Percentiles rank a stretch among this genome's conserved stretches.
These are phyloP conservation scores for Pharmacophagus antenor DNA, from an alignment of 2,888 invertebrate genomes.

Conservation along the genomic window DNA sequence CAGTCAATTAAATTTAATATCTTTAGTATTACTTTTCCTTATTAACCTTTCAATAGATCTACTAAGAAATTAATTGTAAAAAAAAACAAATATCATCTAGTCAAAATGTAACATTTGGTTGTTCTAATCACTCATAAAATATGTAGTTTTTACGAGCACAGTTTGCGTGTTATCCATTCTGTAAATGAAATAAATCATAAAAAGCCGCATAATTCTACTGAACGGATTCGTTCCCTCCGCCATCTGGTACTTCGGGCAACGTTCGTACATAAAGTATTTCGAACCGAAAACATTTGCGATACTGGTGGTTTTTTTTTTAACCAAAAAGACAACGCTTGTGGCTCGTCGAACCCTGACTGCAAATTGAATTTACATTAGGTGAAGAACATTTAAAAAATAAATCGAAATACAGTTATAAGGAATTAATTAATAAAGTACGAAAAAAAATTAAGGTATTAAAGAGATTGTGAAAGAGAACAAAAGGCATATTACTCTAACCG, in stretches of 20 bases:
- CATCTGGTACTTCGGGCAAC: slow-evolving; percentile 17
- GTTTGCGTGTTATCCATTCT: slow-evolving; percentile 7
- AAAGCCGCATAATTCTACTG: slow-evolving; percentile 10
- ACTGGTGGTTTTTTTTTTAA: not conserved
- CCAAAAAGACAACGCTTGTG: not conserved
- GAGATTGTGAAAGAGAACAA: too few relatives aligned
- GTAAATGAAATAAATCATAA: slow-evolving; percentile 21
- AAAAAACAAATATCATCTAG: not conserved
- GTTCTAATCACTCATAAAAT: slow-evolving; percentile 7
- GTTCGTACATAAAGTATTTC: not conserved
- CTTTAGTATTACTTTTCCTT: too few relatives aligned
- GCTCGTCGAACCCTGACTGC: not conserved
- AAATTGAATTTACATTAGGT: not conserved
- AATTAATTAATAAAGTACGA: too few relatives aligned
- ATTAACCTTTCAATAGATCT: too few relatives aligned
- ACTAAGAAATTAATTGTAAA: too few relatives aligned
- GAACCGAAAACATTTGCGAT: not conserved
- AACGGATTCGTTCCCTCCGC: slow-evolving; percentile 16
- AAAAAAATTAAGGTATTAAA: too few relatives aligned
- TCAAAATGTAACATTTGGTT: not conserved
- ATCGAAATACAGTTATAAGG: too few relatives aligned
- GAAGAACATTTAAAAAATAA: too few relatives aligned
- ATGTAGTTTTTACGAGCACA: slow-evolving; percentile 17
- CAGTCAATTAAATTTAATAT: too few relatives aligned
- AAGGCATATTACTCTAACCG: too few relatives aligned